Percentiles rank a stretch among this genome's conserved stretches.
Evolutionary conservation across 2,113 vertebrate genomes (phyloP).

Genomic region (Semnornis frantzii): DNA sequence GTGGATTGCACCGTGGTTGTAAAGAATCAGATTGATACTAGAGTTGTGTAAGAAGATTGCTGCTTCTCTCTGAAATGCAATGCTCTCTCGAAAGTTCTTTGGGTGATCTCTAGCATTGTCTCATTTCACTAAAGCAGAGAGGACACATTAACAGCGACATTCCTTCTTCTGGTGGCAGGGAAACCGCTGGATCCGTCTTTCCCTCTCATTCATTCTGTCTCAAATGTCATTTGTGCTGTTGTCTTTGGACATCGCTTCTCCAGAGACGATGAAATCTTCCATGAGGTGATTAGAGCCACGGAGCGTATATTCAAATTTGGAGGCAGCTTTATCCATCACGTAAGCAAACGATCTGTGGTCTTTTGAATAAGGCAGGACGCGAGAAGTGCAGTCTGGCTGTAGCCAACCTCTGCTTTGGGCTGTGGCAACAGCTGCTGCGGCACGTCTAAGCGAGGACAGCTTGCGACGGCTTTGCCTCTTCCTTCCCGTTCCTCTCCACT

Average conservation of each 20-base stretch:
- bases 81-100: not conserved
- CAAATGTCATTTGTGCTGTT: slow-evolving; percentile 64
- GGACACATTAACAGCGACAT: not conserved
- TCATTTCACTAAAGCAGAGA: not conserved
- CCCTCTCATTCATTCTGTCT: slow-evolving; percentile 24
- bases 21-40: not conserved
- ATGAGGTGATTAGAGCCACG: slow-evolving; percentile 55
- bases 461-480: not conserved
- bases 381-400: not conserved
- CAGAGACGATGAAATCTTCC: slow-evolving; percentile 61
- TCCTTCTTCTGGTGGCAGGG: slow-evolving; percentile 30
- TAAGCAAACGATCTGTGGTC: not conserved
- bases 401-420: not conserved
- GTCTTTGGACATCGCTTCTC: slow-evolving; percentile 59
- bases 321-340: slow-evolving; percentile 28
- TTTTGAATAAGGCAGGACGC: not conserved
- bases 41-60: not conserved
- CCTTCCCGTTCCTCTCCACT: slow-evolving; percentile 8
- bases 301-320: not conserved
- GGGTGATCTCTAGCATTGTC: not conserved
- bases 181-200: slow-evolving; percentile 60
- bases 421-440: not conserved
- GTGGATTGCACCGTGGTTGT: not conserved
- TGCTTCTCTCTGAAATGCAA: not conserved
- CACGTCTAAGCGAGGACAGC: rapidly evolving